These are phyloP conservation scores for Oxygymnocypris stewartii DNA, from an alignment of 2,113 vertebrate species.

Conservation along the genomic window DNA sequence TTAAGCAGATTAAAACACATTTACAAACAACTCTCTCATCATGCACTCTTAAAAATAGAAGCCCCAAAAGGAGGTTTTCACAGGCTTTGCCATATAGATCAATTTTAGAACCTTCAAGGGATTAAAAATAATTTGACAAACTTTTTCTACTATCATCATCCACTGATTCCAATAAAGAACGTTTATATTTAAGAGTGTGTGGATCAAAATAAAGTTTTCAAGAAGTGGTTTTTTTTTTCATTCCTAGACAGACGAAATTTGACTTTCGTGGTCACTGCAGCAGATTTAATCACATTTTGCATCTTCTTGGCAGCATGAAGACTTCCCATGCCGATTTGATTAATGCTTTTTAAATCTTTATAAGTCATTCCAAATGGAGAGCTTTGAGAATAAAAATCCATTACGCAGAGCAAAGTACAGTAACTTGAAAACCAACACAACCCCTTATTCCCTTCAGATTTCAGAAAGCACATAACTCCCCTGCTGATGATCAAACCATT, in stretches of 20 bases:
- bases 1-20: not conserved
- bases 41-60: not conserved
- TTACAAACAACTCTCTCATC: not conserved
- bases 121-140: too few relatives aligned
- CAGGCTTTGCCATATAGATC: too few relatives aligned
- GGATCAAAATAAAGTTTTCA: not conserved
- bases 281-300: not conserved
- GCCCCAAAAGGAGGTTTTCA: too few relatives aligned
- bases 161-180: too few relatives aligned
- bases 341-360: slow-evolving; percentile 33
- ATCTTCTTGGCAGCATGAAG: slow-evolving; percentile 9
- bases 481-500: slow-evolving; percentile 7
- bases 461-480: slow-evolving; percentile 1
- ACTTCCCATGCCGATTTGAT: slow-evolving; percentile 12
- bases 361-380: slow-evolving; percentile 23
- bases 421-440: slow-evolving; percentile 35
- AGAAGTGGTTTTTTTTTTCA: not conserved
- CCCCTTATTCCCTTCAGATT: not conserved
- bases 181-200: too few relatives aligned
- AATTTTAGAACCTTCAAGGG: not conserved
- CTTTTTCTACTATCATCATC: not conserved
- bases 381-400: slow-evolving; percentile 14
- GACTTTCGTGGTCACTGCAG: not conserved
- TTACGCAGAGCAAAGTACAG: slow-evolving; percentile 9
- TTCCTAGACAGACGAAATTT: not conserved